phyloP scores from a whole-genome alignment of 2,888 invertebrate genomes.

The Mimas tiliae region DNA sequence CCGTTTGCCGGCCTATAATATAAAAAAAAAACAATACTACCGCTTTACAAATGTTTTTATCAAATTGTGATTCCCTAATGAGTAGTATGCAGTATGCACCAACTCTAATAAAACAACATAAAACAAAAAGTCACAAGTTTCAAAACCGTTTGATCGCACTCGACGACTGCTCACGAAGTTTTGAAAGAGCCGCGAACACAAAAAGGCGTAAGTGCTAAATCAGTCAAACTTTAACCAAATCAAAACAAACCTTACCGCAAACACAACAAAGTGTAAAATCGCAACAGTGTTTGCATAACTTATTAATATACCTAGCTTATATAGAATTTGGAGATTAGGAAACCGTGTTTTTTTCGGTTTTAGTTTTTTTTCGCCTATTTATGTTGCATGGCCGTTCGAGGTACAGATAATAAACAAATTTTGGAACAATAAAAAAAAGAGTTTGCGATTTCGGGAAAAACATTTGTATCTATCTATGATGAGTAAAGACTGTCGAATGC shows the following conservation, averaged over 20 bases:
- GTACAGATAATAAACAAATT: conserved; percentile 12
- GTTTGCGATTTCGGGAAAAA: conserved; percentile 33
- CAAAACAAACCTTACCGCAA: conserved; percentile 41
- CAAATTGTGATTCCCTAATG: not conserved
- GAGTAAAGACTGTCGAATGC: not conserved
- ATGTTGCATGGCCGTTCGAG: conserved; percentile 38
- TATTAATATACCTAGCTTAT: conserved; percentile 75
- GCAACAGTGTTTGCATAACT: conserved; percentile 56
- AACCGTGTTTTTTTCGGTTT: conserved; percentile 60
- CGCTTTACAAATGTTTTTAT: not conserved
- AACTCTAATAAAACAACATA: not conserved
- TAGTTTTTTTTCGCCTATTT: conserved; percentile 47
- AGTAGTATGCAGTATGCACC: not conserved
- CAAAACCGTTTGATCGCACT: conserved; percentile 25
- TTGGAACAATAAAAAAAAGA: conserved; percentile 22
- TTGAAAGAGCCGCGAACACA: conserved; percentile 52
- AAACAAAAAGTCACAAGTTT: conserved; percentile 27
- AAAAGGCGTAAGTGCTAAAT: conserved; percentile 60
- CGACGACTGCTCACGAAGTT: conserved; percentile 72
- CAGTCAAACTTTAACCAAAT: conserved; percentile 35
- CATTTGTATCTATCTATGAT: not conserved
- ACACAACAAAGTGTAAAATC: conserved; percentile 38
- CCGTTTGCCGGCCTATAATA: too few relatives aligned
- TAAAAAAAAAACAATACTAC: not conserved
- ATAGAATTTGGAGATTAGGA: conserved; percentile 80